phyloP scores from a whole-genome alignment of 2,113 vertebrate species.

The Perccottus glenii region DNA sequence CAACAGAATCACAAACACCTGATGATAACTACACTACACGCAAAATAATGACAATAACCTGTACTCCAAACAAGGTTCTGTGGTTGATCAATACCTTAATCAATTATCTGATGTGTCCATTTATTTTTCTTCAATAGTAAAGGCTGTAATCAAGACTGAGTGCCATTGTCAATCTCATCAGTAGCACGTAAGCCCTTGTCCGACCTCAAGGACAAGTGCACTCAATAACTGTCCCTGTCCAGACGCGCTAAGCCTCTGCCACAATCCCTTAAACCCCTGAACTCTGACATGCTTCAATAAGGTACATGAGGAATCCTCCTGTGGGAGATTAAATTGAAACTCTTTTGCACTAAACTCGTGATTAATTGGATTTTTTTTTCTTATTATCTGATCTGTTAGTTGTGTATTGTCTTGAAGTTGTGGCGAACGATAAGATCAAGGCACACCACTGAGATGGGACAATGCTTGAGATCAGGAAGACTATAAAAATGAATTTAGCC shows the following conservation, averaged over 20 bases:
- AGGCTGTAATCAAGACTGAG: slow-evolving; percentile 57
- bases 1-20: too few relatives aligned
- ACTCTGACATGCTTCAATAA: slow-evolving; percentile 76
- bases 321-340: slow-evolving; percentile 73
- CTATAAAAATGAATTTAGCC: slow-evolving; percentile 24
- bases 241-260: slow-evolving; percentile 72
- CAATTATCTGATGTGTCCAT: slow-evolving; percentile 6
- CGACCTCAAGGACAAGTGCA: slow-evolving; percentile 78
- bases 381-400: slow-evolving; percentile 48
- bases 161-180: slow-evolving; percentile 66
- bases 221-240: slow-evolving; percentile 80
- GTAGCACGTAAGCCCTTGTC: slow-evolving; percentile 71
- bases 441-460: slow-evolving; percentile 42
- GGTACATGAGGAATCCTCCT: slow-evolving; percentile 73
- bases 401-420: slow-evolving; percentile 51
- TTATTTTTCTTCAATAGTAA: slow-evolving; percentile 27
- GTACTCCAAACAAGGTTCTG: too few relatives aligned
- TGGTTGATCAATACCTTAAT: neutral
- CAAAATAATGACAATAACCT: too few relatives aligned
- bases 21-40: too few relatives aligned
- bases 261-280: slow-evolving; percentile 79
- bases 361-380: slow-evolving; percentile 66
- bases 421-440: slow-evolving; percentile 50
- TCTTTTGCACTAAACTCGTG: slow-evolving; percentile 66
- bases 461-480: slow-evolving; percentile 42